Percentiles rank a stretch among this genome's conserved stretches.
phyloP scores from a whole-genome alignment of 1,140 invertebrate genomes.

The Helicoverpa armigera region DNA sequence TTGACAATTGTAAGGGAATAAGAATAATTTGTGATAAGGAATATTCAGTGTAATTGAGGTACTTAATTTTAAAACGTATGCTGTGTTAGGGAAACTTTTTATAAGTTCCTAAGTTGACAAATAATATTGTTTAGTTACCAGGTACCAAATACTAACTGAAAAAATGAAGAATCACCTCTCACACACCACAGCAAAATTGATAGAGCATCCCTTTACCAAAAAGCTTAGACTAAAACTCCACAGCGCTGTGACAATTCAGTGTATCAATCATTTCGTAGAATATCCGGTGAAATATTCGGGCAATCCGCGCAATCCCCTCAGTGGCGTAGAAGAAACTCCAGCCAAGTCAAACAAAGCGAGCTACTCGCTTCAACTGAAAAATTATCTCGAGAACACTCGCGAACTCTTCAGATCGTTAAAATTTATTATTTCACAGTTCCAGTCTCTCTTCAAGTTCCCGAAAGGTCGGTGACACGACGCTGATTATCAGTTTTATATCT shows the following conservation, averaged over 20 bases:
- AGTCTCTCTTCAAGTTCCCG: neutral
- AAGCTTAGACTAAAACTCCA: constrained; percentile 4
- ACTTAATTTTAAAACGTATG: too few relatives aligned
- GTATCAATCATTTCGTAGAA: constrained; percentile 29
- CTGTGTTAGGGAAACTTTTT: too few relatives aligned
- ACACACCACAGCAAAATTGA: too few relatives aligned
- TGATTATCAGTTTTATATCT: too few relatives aligned
- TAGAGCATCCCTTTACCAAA: neutral
- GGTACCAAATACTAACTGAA: too few relatives aligned
- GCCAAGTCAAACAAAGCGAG: constrained; percentile 21
- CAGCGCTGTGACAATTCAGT: constrained; percentile 1
- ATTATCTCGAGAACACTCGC: neutral
- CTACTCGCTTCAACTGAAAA: constrained; percentile 22
- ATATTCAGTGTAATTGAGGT: too few relatives aligned
- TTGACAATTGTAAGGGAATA: neutral
- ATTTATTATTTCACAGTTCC: constrained; percentile 15
- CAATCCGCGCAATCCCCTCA: neutral
- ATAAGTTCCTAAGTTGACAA: too few relatives aligned
- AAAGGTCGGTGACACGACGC: neutral
- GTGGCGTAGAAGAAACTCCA: constrained; percentile 3
- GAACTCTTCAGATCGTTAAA: neutral
- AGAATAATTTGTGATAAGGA: too few relatives aligned
- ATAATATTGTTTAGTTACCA: too few relatives aligned
- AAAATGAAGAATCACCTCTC: too few relatives aligned
- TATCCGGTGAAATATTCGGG: neutral